Conservation (phyloP, 2,113 vertebrate species). For the Alethe castanea region DNA sequence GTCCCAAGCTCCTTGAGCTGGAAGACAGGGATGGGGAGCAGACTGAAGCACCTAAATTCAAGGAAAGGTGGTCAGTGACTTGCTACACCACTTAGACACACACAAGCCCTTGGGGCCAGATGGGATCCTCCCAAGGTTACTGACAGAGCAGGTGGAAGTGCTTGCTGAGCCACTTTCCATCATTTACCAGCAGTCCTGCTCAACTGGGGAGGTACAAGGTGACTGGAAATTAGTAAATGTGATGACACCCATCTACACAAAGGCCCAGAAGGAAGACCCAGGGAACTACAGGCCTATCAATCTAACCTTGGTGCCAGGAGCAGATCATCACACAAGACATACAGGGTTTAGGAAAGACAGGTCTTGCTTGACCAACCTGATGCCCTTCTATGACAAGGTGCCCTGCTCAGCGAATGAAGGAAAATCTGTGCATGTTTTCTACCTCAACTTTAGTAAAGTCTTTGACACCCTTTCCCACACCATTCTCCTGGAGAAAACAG, state of each 20-base stretch:
- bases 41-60: neutral
- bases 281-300: neutral
- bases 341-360: neutral
- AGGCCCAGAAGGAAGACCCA: neutral
- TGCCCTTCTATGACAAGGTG: neutral
- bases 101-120: neutral
- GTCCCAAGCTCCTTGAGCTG: neutral
- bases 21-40: neutral
- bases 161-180: neutral
- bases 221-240: neutral
- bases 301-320: neutral
- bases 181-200: neutral
- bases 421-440: neutral
- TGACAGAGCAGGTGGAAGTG: neutral
- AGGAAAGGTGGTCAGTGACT: neutral
- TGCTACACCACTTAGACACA: neutral
- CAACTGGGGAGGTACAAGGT: neutral
- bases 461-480: neutral
- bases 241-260: neutral
- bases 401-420: neutral
- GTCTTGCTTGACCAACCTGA: neutral
- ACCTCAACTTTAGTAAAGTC: neutral
- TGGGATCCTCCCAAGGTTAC: neutral
- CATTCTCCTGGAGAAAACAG: neutral
- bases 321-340: neutral